Evolutionary conservation across 2,888 invertebrate genomes (phyloP).

Genomic region (Apamea sordens): DNA sequence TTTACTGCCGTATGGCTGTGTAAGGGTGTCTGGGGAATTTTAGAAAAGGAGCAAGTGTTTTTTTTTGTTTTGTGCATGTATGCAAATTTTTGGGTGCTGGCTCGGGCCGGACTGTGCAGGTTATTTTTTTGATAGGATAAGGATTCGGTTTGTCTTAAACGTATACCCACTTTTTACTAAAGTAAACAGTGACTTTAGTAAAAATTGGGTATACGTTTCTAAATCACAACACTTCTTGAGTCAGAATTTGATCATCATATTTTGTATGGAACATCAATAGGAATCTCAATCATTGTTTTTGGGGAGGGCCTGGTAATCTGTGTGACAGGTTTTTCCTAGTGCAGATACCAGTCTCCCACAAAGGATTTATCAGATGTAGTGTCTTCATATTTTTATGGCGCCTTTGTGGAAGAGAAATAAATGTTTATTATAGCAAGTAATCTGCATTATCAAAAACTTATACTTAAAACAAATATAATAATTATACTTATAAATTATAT

Average conservation of each 20-base stretch:
- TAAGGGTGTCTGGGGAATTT: conserved; percentile 46
- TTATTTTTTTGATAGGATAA: conserved; percentile 21
- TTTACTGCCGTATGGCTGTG: conserved; percentile 37
- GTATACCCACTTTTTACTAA: background rate
- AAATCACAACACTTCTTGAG: background rate
- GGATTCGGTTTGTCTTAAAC: background rate
- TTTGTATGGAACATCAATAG: too few relatives aligned
- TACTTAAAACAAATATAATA: too few relatives aligned
- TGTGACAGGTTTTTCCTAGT: too few relatives aligned
- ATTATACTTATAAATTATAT: too few relatives aligned
- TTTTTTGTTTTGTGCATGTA: conserved; percentile 23
- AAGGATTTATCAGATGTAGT: too few relatives aligned
- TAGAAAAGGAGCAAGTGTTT: conserved; percentile 15
- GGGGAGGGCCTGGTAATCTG: too few relatives aligned
- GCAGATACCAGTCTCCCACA: too few relatives aligned
- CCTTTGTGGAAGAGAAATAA: too few relatives aligned
- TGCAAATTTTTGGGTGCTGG: conserved; percentile 35
- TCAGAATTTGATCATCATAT: background rate
- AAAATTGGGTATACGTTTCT: background rate
- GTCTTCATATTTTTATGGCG: too few relatives aligned
- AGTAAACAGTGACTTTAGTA: too few relatives aligned
- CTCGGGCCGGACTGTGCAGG: background rate
- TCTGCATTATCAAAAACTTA: background rate
- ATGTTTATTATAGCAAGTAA: background rate
- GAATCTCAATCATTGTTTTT: too few relatives aligned